Percentiles rank a stretch among this genome's conserved stretches.
These are phyloP conservation scores for Ahaetulla prasina DNA, from an alignment of 2,113 vertebrate species.

Conservation along the genomic window DNA sequence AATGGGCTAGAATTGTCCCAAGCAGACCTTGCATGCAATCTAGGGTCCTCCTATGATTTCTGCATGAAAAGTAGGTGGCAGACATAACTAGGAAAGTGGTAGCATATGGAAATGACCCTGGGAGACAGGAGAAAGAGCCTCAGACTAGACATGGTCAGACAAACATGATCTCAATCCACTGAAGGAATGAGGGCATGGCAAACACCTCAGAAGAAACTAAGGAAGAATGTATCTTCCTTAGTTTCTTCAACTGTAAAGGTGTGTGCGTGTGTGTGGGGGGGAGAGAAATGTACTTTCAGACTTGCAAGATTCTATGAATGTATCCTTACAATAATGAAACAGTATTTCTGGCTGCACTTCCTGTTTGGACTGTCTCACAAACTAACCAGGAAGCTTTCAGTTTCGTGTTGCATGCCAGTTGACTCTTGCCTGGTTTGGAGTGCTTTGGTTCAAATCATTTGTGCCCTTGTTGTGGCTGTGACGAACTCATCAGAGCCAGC, in stretches of 20 bases:
- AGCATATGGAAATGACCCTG: not conserved
- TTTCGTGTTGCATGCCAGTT: not conserved
- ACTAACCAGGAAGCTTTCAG: not conserved
- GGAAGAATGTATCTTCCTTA: not conserved
- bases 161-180: not conserved
- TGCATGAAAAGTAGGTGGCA: not conserved
- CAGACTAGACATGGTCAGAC: not conserved
- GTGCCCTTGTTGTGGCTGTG: not conserved
- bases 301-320: not conserved
- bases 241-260: not conserved
- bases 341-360: not conserved
- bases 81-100: not conserved
- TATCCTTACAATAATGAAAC: not conserved
- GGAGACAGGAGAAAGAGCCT: not conserved
- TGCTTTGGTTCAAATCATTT: not conserved
- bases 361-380: not conserved
- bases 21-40: not conserved
- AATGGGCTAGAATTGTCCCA: not conserved
- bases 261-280: not conserved
- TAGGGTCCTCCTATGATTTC: not conserved
- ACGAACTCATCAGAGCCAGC: not conserved
- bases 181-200: not conserved
- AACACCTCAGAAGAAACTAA: no score
- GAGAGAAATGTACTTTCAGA: not conserved
- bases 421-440: not conserved